Evolutionary conservation across 1,140 invertebrate species (phyloP).

Genomic region (Dufourea novaeangliae): DNA sequence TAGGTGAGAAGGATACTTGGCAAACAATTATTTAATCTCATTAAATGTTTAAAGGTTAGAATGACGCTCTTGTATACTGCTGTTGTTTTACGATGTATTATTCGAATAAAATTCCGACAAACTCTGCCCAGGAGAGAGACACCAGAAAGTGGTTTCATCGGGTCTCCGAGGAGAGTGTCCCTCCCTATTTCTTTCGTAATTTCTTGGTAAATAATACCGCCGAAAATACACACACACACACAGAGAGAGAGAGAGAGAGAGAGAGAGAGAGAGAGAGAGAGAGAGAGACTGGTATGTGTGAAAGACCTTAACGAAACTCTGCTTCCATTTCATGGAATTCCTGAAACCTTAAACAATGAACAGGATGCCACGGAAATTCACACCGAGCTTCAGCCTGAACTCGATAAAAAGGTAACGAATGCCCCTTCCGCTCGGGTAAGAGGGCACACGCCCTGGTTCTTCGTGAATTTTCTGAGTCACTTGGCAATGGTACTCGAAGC

Average conservation of each 20-base stretch:
- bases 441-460: background rate
- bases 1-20: no score
- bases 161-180: constrained; percentile 10
- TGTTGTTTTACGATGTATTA: no score
- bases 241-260: no score
- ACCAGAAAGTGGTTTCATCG: constrained; percentile 24
- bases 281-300: constrained; percentile 35
- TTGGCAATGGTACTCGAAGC: no score
- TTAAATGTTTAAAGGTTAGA: no score
- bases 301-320: constrained; percentile 42
- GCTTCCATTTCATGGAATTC: constrained; percentile 47
- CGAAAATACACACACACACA: constrained; percentile 57
- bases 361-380: constrained; percentile 23
- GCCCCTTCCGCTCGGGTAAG: constrained; percentile 3
- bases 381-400: background rate
- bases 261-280: no score
- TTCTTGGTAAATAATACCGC: constrained; percentile 43
- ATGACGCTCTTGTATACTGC: no score
- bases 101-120: no score
- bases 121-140: background rate
- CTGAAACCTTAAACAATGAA: constrained; percentile 40
- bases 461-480: no score
- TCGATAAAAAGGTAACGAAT: constrained; percentile 16
- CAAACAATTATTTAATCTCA: no score
- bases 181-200: constrained; percentile 51